Conservation (phyloP, 2,888 invertebrate species). For the Cryptocheilus praepositus region DNA sequence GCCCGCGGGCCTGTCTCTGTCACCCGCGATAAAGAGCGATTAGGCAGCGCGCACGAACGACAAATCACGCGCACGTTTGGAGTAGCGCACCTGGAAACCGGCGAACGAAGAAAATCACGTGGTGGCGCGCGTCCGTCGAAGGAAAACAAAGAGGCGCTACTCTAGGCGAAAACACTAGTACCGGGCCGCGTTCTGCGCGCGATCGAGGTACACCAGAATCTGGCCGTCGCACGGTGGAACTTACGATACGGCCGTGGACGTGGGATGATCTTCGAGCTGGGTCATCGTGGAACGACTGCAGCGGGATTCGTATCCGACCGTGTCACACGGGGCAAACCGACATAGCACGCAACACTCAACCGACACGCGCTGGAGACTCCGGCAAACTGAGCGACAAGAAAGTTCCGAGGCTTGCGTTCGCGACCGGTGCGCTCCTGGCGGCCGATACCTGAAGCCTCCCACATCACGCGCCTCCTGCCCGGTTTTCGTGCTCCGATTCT, state of each 20-base stretch:
- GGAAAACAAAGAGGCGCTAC: too few species aligned
- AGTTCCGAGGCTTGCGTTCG: constrained; percentile 52
- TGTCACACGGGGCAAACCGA: constrained; percentile 33
- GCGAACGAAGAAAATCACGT: constrained; percentile 3
- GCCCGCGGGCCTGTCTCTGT: too few species aligned
- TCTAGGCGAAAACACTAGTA: too few species aligned
- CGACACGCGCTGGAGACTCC: constrained; percentile 62
- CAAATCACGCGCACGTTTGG: not conserved
- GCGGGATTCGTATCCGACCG: constrained; percentile 36
- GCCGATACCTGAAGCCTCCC: constrained; percentile 36
- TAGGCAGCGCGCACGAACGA: not conserved
- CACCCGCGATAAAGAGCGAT: not conserved
- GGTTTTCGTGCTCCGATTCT: constrained; percentile 41
- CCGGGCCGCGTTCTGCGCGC: too few species aligned
- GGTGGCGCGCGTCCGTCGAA: constrained; percentile 2
- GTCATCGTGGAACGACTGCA: constrained; percentile 6
- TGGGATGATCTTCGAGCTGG: too few species aligned
- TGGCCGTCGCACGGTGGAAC: too few species aligned
- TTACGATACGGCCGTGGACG: too few species aligned
- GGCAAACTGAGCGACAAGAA: constrained; percentile 64
- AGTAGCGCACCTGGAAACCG: not conserved
- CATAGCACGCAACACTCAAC: constrained; percentile 30
- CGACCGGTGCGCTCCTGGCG: constrained; percentile 61
- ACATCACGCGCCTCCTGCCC: constrained; percentile 39
- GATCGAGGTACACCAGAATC: too few species aligned